Conservation (phyloP, 2,113 vertebrate species). For the Sitta europaea region DNA sequence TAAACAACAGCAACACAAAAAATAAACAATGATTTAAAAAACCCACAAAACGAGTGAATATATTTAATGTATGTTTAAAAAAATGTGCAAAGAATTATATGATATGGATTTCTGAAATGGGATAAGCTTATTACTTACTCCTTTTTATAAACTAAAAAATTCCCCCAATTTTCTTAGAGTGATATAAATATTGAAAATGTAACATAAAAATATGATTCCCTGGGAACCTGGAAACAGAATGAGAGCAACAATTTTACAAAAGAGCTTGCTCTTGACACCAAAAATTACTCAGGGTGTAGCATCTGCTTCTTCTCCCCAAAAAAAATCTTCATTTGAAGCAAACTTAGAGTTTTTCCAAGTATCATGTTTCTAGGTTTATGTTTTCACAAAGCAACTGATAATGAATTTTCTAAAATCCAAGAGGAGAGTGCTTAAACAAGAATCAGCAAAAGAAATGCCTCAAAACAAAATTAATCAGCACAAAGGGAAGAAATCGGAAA, state of each 20-base stretch:
- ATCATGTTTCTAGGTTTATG: neutral
- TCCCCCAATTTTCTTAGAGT: neutral
- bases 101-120: neutral
- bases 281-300: neutral
- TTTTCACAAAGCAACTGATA: constrained; percentile 5
- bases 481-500: constrained; percentile 51
- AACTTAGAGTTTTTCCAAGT: neutral
- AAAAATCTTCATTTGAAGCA: neutral
- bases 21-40: neutral
- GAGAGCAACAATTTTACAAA: neutral
- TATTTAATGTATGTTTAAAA: neutral
- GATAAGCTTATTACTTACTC: neutral
- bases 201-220: neutral
- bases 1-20: neutral
- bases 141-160: neutral
- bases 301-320: neutral
- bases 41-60: neutral
- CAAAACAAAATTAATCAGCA: constrained; percentile 42
- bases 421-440: neutral
- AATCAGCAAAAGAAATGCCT: constrained; percentile 3
- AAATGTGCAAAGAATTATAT: neutral
- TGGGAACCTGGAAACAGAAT: neutral
- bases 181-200: neutral
- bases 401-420: neutral
- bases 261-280: neutral